Evolutionary conservation across 2,113 vertebrate genomes (phyloP), one percentile per base, ranked within the genome.

Genomic region (Machaerirhynchus nigripectus): DNA sequence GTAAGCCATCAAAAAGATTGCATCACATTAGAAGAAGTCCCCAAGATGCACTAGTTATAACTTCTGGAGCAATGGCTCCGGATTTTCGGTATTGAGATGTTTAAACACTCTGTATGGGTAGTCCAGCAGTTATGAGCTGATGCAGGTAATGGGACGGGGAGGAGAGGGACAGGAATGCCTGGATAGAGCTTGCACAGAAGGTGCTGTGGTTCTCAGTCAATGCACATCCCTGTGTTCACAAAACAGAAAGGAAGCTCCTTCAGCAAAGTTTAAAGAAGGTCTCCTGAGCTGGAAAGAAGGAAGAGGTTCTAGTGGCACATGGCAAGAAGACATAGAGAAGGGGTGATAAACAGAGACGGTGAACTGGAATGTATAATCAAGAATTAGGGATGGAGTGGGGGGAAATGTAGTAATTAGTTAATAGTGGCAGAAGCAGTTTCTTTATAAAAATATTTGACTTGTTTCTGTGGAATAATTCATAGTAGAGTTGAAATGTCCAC

Each of bases 131-230:
- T 91, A 68, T 40, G 44, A 92, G 15, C 19, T 69, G 28, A 57
- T n/a, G 39, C 2, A 47, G 28, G 12, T 33, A 74, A 35, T 0
- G 0, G 8, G 42, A 46, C 31, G 16, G 52, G 21, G 10, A 84
- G 35, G n/a, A 86, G 26, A 92, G 33, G 27, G 20, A 40, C 20
- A 53, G 40, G 22, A 87, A 40, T 68, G 24, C 20, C n/a, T 65
- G 53, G 19, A 44, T 26, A 47, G 40, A 79, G 1, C 37, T 67
- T 83, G 49, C 18, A 21, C 11, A 35, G 47, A 1, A 2, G 12
- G 52, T 79, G 16, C 31, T 4, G 1, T 39, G 26, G 24, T 14
- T 14, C 15, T 85, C 44, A 28, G 35, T 47, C 2, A 1, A 1
- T 52, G 67, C 31, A 33, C 37, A 55, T 7, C 21, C 53, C 56